These are phyloP conservation scores for Turritopsis dohrnii DNA, from an alignment of 30 jellyfish, hydroid and myxozoan genomes.

Conservation along the genomic window DNA sequence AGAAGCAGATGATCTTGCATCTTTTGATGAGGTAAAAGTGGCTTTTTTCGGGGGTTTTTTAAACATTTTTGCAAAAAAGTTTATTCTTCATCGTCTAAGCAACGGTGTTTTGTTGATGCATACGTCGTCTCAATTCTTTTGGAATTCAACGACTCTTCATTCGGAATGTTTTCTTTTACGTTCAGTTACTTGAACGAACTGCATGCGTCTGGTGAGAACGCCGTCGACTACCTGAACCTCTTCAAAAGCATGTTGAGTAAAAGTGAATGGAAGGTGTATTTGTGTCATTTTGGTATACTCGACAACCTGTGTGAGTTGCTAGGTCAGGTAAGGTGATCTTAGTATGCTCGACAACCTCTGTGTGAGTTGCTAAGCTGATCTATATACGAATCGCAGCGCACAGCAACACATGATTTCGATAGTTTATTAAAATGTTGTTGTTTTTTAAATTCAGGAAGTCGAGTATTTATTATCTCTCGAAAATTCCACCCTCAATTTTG, in stretches of 20 bases:
- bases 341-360: no score
- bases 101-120: neutral
- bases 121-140: neutral
- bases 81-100: neutral
- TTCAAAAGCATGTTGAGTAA: conserved; percentile 42
- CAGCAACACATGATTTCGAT: no score
- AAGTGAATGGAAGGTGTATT: conserved; percentile 57
- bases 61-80: no score
- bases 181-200: conserved; percentile 55
- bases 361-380: no score
- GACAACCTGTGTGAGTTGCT: conserved; percentile 53
- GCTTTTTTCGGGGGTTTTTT: no score
- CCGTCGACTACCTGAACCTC: conserved; percentile 62
- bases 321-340: conserved; percentile 46
- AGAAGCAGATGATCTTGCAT: conserved; percentile 52
- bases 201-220: conserved; percentile 73
- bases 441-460: conserved; percentile 40
- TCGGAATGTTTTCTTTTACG: neutral
- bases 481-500: conserved; percentile 52
- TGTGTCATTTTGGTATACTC: conserved; percentile 54
- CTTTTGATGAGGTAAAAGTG: conserved; percentile 58
- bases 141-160: neutral
- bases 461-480: conserved; percentile 56
- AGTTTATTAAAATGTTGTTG: no score
- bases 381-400: no score